Evolutionary conservation across 1,140 invertebrate genomes (phyloP).

Genomic region (Drosophila virilis): DNA sequence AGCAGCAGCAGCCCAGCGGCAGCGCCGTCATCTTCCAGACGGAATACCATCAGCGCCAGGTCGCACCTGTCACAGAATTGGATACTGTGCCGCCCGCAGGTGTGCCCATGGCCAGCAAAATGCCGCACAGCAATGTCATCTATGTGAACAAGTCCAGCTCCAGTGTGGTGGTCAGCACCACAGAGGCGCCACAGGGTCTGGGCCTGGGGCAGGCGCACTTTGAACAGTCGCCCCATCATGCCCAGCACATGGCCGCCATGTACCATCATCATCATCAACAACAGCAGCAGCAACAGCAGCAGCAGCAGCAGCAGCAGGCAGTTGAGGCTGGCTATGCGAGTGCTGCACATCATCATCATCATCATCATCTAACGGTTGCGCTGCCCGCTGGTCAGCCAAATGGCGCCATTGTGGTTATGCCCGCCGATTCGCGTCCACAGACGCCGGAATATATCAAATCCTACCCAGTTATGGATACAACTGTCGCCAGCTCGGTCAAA

Average conservation of each 20-base stretch:
- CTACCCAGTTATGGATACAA: slow-evolving; percentile 86
- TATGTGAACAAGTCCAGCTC: slow-evolving; percentile 74
- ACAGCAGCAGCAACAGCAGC: no score
- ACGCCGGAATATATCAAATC: slow-evolving; percentile 83
- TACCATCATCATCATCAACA: slow-evolving; percentile 26
- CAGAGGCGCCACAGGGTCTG: slow-evolving; percentile 27
- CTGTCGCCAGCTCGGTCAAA: slow-evolving; percentile 86
- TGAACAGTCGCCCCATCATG: slow-evolving; percentile 17
- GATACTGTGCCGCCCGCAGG: slow-evolving; percentile 81
- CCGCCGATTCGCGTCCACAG: slow-evolving; percentile 79
- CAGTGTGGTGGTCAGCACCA: slow-evolving; percentile 65
- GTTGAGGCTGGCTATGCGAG: slow-evolving; percentile 7
- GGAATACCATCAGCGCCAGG: slow-evolving; percentile 54
- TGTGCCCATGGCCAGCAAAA: slow-evolving; percentile 66
- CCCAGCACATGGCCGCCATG: slow-evolving; percentile 48
- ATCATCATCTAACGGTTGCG: slow-evolving; percentile 5
- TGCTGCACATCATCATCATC: slow-evolving; percentile 29
- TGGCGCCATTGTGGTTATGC: slow-evolving; percentile 59
- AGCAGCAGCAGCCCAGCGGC: slow-evolving; percentile 1
- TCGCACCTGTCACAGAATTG: slow-evolving; percentile 79
- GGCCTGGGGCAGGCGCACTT: slow-evolving; percentile 25
- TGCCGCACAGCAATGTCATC: slow-evolving; percentile 76
- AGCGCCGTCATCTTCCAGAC: slow-evolving; percentile 37
- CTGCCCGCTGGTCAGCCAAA: slow-evolving; percentile 31
- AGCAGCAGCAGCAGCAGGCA: slow-evolving; percentile 1